Evolutionary conservation across 1,140 invertebrate species (phyloP), one percentile per base, ranked within the genome.

Genomic region (Chymomyza costata): DNA sequence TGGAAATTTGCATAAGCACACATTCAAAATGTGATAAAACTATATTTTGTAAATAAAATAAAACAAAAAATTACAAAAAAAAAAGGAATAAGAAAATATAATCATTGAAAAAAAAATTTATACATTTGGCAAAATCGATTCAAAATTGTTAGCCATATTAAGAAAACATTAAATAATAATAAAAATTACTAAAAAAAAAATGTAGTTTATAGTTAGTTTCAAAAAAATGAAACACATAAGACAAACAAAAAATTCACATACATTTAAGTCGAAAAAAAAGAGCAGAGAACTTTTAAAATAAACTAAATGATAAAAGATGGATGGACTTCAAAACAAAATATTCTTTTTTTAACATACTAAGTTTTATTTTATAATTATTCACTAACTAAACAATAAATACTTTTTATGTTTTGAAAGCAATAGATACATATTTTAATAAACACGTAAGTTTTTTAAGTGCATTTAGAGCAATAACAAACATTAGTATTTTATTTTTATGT

Each of bases 11-110:
- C 44, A 44, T 43, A 25, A 51, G 38, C 34, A 48, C 71, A 78
- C 71, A 78, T 78, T 78, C 53, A 3, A 80, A 78, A 78, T 78
- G 71, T 78, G 73, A 80, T 80, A 65, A 56, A 49, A 51, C 17
- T 43, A 34, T 38, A 52, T 48, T 69, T 55, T 78, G 71, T 76
- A 78, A 31, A 70, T 76, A 76, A 39, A 32, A 51, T 53, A 45
- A 43, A 41, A 48, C 6, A 59, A 50, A 17, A 18, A 17, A 38
- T 31, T 25, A 19, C 8, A 18, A 51, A 46, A 43, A 17, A 14
- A 17, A 46, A 58, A 31, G 21, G 16, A 38, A 30, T 10, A 34
- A 31, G 32, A 25, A 35, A 38, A 37, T 40, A 16, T 19, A 48
- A 38, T 11, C 10, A 19, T 1, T 17, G 45, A 40, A 14, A 30